Evolutionary conservation across 2,888 invertebrate genomes (phyloP).

Genomic region (Lasioglossum pauxillum): DNA sequence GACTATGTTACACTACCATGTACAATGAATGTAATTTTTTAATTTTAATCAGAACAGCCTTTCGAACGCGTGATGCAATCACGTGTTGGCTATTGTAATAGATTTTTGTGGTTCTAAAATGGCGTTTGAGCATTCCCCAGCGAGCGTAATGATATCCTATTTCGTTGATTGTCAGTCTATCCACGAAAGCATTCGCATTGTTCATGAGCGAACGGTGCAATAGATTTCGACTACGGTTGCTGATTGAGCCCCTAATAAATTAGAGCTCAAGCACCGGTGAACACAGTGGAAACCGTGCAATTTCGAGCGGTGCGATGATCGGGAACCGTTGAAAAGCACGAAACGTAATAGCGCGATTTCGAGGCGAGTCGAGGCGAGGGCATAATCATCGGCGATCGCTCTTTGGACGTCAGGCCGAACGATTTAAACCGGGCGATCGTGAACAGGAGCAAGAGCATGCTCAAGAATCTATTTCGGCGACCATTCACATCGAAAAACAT

Average conservation of each 20-base stretch:
- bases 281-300: not conserved
- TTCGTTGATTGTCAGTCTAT: not conserved
- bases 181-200: conserved; percentile 5
- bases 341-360: conserved; percentile 7
- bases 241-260: not conserved
- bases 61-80: too few relatives aligned
- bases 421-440: conserved; percentile 53
- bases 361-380: not conserved
- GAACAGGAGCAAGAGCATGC: conserved; percentile 50
- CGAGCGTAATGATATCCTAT: not conserved
- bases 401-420: conserved; percentile 30
- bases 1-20: too few relatives aligned
- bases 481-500: conserved; percentile 81
- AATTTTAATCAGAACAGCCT: too few relatives aligned
- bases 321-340: conserved; percentile 7
- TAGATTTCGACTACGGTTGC: not conserved
- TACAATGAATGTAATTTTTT: too few relatives aligned
- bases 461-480: conserved; percentile 78
- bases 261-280: not conserved
- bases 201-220: not conserved
- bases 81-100: too few relatives aligned
- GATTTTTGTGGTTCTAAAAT: not conserved
- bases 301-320: not conserved
- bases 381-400: conserved; percentile 46
- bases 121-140: not conserved